phyloP scores from a whole-genome alignment of 2,113 vertebrate species.

The Procavia capensis region DNA sequence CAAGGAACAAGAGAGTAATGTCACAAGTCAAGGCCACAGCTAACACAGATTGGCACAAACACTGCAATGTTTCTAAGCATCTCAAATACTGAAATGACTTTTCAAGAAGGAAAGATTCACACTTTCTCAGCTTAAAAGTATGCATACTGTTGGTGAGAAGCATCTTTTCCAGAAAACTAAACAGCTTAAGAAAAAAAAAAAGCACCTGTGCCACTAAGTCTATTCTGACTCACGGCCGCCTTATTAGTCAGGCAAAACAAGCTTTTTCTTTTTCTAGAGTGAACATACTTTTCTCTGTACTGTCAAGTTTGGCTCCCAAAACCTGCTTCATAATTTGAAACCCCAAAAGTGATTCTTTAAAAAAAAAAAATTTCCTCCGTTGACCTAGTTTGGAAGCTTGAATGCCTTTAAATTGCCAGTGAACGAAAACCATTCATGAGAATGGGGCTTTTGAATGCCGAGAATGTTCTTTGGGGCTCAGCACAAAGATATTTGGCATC shows the following conservation, averaged over 20 bases:
- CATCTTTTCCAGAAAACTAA: constrained; percentile 45
- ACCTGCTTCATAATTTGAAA: constrained; percentile 67
- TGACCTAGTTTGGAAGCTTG: constrained; percentile 76
- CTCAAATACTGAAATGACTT: constrained; percentile 29
- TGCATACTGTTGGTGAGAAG: constrained; percentile 14
- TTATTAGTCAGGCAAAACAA: constrained; percentile 35
- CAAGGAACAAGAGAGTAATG: constrained; percentile 19
- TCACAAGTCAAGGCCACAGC: background rate
- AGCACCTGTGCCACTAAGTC: too few species aligned
- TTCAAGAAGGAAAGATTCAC: constrained; percentile 46
- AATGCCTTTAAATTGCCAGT: constrained; percentile 75
- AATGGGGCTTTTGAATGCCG: constrained; percentile 76
- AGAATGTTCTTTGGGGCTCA: constrained; percentile 81
- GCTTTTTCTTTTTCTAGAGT: constrained; percentile 22
- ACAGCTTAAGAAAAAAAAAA: background rate
- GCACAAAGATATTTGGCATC: constrained; percentile 86
- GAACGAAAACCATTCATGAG: constrained; percentile 78
- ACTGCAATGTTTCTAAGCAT: background rate
- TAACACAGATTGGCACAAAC: background rate
- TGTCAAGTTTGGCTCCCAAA: constrained; percentile 39
- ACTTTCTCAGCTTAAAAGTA: constrained; percentile 55
- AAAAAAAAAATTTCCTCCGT: constrained; percentile 62
- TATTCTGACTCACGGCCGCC: background rate
- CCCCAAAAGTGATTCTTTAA: constrained; percentile 55
- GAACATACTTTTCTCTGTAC: constrained; percentile 16